These are phyloP conservation scores for Ectropis crepuscularia DNA, from an alignment of 2,888 invertebrate species.

Conservation along the genomic window DNA sequence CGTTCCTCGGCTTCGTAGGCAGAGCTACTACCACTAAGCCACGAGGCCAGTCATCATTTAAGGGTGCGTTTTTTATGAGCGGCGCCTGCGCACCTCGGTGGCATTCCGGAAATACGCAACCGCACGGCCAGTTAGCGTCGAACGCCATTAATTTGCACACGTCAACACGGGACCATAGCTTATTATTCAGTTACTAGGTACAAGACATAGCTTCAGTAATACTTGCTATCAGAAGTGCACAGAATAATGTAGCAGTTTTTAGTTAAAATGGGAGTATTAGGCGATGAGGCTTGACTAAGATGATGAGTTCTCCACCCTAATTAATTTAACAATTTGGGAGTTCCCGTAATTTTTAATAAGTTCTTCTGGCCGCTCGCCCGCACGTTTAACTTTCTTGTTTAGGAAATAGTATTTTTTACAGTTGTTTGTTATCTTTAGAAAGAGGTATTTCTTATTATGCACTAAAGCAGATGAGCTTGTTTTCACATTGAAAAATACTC, in stretches of 20 bases:
- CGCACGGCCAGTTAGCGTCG: slow-evolving; percentile 11
- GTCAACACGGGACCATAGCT: slow-evolving; percentile 11
- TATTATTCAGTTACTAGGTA: neutral
- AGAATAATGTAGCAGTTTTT: neutral
- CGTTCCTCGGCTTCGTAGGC: no score
- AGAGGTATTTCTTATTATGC: no score
- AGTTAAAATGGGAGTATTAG: neutral
- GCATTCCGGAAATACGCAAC: slow-evolving; percentile 16
- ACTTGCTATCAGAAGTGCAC: neutral
- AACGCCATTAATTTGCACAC: slow-evolving; percentile 12
- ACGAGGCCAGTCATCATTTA: no score
- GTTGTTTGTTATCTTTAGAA: no score
- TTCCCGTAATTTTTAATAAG: neutral
- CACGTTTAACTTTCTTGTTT: neutral
- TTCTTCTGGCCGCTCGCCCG: slow-evolving; percentile 3
- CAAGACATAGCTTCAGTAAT: neutral
- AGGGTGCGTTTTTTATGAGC: slow-evolving; percentile 1
- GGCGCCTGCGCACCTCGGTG: slow-evolving; percentile 17
- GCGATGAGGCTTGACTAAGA: slow-evolving; percentile 13
- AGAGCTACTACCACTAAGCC: no score
- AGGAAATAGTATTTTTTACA: no score
- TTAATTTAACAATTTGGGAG: slow-evolving; percentile 6
- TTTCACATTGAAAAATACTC: no score
- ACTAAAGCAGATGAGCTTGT: no score
- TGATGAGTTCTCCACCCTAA: slow-evolving; percentile 10